These are phyloP conservation scores for Cantharis rufa DNA, from an alignment of 2,888 invertebrate species.

Conservation along the genomic window DNA sequence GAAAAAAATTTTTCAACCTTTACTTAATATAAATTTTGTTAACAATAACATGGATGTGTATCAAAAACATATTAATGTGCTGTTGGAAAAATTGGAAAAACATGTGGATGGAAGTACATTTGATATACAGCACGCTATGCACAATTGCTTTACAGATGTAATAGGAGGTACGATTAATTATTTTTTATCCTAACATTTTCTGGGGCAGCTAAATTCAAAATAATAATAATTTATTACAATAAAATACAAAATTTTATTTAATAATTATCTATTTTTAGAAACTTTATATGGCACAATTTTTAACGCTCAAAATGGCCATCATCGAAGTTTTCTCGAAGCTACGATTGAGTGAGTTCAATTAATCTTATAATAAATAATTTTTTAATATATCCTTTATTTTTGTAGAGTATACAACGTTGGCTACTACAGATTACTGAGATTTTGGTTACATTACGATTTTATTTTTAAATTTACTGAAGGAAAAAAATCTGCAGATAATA, in stretches of 20 bases:
- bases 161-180: no score
- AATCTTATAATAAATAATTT: neutral
- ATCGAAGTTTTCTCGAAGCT: neutral
- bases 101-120: slow-evolving; percentile 11
- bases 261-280: neutral
- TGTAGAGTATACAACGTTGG: slow-evolving; percentile 20
- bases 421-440: slow-evolving; percentile 17
- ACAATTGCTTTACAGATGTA: slow-evolving; percentile 17
- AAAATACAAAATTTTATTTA: no score
- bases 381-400: neutral
- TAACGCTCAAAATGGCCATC: neutral
- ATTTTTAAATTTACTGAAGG: slow-evolving; percentile 17
- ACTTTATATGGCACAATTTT: neutral
- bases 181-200: no score
- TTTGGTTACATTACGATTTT: slow-evolving; percentile 24
- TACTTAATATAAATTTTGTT: slow-evolving; percentile 15
- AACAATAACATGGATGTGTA: slow-evolving; percentile 4
- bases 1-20: slow-evolving; percentile 16
- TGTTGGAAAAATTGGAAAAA: neutral
- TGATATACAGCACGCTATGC: slow-evolving; percentile 12
- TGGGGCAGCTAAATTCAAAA: no score
- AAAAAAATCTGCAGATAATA: neutral
- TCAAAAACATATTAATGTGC: slow-evolving; percentile 14
- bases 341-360: neutral
- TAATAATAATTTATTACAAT: no score